Base-by-base conservation (phyloP, 2,888 invertebrate species). In the Bellardia pandia region DNA sequence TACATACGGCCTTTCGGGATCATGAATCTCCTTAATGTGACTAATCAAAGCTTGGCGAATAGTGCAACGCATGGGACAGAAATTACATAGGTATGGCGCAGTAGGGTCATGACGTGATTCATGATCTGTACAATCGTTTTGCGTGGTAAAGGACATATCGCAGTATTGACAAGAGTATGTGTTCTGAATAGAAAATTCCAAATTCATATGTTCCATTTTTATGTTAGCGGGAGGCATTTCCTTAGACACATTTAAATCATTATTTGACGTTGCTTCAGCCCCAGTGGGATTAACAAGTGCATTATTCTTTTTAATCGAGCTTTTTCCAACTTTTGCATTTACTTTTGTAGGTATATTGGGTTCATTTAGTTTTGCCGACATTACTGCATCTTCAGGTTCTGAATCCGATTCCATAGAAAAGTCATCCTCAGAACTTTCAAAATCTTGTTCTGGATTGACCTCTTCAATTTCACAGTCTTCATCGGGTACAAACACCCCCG, bases 131-230 rank as follows among this genome's bases (percentile, higher is more conserved):
- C 96, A 96, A 88, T 95, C 95, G 51, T 94, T 94, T 90, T 95
- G 94, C n/a, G 95, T 94, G 14, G 95, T 94, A 92, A 96, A 96
- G 13, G 96, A 96, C 93, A 96, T 95, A 92, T 96, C 96, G 91
- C 96, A 96, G 90, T 94, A 96, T 91, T 96, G 95, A 90, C 96
- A 96, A 94, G 96, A 95, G 86, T 94, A 96, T 0, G 96, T 96
- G 92, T 96, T 96, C 75, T 92, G 92, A 1, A 91, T 90, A 0
- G 85, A 80, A 64, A 89, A 80, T 77, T 90, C 91, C 11, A 86
- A 53, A 6, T 85, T 66, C 64, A 76, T 30, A 16, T 45, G 86
- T 74, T 90, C 90, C 16, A 77, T 64, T 71, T 75, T 71, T 30
- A 71, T 7, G 9, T 58, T 40, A 2, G 88, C 66, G 1, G 84